These are phyloP conservation scores for Beaufortia kweichowensis DNA, from an alignment of 2,113 vertebrate species.

Conservation along the genomic window DNA sequence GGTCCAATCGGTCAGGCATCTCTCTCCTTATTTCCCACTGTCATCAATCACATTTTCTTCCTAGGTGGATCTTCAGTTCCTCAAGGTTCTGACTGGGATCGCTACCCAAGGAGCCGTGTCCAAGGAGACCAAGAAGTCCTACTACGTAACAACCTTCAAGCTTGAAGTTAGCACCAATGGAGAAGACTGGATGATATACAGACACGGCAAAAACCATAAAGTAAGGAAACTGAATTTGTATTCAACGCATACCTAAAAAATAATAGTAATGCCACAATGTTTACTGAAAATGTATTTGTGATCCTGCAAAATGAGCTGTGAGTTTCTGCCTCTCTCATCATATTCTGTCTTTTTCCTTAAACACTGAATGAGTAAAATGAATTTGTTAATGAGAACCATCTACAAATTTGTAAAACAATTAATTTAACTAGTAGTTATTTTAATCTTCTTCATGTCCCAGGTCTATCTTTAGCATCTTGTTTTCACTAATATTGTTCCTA, in stretches of 20 bases:
- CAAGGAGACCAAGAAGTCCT: conserved; percentile 89
- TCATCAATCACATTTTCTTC: conserved; percentile 3
- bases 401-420: neutral
- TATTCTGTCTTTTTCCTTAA: no score
- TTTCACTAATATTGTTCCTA: neutral
- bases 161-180: conserved; percentile 98
- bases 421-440: neutral
- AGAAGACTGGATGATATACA: conserved; percentile 98
- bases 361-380: no score
- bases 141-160: conserved; percentile 93
- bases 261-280: no score
- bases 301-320: no score
- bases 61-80: conserved; percentile 95
- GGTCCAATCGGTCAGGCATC: neutral
- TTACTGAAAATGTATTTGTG: no score
- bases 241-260: no score
- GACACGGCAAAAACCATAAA: conserved; percentile 97
- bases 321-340: no score
- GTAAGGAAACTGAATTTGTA: conserved; percentile 62
- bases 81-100: conserved; percentile 91
- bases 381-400: neutral
- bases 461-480: neutral
- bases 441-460: neutral
- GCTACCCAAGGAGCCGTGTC: conserved; percentile 95
- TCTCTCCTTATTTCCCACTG: conserved; percentile 23